Conservation (phyloP, 2,888 invertebrate genomes). For the Germaria angustata region DNA sequence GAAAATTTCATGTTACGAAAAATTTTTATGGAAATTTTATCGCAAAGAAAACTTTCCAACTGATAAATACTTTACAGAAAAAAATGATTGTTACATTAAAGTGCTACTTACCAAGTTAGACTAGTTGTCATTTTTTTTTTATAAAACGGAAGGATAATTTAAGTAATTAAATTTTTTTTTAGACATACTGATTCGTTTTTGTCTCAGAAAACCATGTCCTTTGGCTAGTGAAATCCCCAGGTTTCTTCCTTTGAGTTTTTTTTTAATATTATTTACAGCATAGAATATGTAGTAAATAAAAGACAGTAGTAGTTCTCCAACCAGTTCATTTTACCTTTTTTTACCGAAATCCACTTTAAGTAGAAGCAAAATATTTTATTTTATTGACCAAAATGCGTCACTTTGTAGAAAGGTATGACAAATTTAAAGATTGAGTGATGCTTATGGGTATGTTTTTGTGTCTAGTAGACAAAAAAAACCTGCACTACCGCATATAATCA, state of each 20-base stretch:
- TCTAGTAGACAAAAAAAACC: constrained; percentile 24
- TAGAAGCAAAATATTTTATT: neutral
- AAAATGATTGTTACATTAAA: too few species aligned
- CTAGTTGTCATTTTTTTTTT: too few species aligned
- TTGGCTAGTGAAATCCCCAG: too few species aligned
- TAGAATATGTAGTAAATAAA: neutral
- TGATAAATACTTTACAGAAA: too few species aligned
- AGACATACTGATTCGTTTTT: too few species aligned
- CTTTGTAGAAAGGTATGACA: neutral
- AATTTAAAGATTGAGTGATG: constrained; percentile 50
- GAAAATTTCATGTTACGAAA: too few species aligned
- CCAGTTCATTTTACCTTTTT: constrained; percentile 8
- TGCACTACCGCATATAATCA: neutral
- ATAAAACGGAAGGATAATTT: too few species aligned
- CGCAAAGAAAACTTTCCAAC: too few species aligned
- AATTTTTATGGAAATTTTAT: too few species aligned
- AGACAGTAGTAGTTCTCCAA: neutral
- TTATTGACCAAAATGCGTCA: neutral
- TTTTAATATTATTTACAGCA: neutral
- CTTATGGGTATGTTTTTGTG: constrained; percentile 51
- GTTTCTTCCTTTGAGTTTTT: neutral
- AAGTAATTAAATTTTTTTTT: too few species aligned
- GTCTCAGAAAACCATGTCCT: neutral
- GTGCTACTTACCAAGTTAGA: too few species aligned
- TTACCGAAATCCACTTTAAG: neutral